Evolutionary conservation across 1,140 invertebrate genomes (phyloP).

Genomic region (Rhopalosiphum padi): DNA sequence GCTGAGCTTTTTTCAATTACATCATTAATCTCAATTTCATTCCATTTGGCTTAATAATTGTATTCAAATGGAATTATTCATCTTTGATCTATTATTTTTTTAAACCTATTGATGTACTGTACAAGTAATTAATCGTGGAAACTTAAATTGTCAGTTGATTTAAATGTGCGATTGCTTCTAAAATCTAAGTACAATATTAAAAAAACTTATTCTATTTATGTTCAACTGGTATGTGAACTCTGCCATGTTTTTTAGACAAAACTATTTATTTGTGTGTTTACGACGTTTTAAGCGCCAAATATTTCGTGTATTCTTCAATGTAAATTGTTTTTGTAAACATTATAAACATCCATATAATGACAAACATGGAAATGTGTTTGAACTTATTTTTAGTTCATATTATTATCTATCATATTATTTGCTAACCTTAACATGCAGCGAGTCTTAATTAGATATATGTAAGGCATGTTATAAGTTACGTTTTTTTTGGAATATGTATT

Average conservation of each 20-base stretch:
- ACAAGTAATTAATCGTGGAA: too few relatives aligned
- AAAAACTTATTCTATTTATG: too few relatives aligned
- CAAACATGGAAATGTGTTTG: background rate
- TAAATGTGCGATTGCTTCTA: too few relatives aligned
- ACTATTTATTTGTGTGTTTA: background rate
- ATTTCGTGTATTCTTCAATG: background rate
- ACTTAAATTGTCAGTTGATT: too few relatives aligned
- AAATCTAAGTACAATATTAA: too few relatives aligned
- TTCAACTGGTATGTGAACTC: background rate
- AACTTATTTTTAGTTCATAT: background rate
- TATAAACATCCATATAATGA: background rate
- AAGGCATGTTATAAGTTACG: background rate
- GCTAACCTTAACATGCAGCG: background rate
- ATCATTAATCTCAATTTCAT: background rate
- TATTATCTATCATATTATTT: background rate
- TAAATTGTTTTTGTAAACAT: background rate
- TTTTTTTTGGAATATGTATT: background rate
- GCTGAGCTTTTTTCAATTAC: background rate
- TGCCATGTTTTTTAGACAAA: background rate
- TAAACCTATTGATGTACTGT: too few relatives aligned
- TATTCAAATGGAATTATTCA: too few relatives aligned
- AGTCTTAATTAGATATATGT: background rate
- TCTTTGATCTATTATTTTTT: too few relatives aligned
- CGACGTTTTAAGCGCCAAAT: background rate
- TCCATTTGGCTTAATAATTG: background rate